These are phyloP conservation scores for Elaphurus davidianus DNA, from an alignment of 2,113 vertebrate species.

Conservation along the genomic window DNA sequence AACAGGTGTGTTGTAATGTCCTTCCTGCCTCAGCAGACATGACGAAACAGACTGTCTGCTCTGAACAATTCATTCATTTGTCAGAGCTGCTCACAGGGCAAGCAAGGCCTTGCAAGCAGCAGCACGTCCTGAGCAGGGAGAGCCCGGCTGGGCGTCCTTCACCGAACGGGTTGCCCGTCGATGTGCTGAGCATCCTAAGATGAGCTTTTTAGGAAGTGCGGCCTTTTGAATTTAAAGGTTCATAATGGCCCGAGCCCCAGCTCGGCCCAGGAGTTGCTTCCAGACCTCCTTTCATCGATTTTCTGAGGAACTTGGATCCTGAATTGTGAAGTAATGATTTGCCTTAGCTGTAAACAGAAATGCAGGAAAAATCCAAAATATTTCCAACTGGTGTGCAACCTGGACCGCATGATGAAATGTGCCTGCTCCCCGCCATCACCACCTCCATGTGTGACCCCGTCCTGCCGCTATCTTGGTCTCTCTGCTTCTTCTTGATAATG, in stretches of 20 bases:
- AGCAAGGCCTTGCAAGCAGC: constrained; percentile 49
- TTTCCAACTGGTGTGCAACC: neutral
- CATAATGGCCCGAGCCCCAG: neutral
- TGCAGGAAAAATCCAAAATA: neutral
- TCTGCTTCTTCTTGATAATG: neutral
- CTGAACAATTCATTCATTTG: constrained; percentile 65
- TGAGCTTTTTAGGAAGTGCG: neutral
- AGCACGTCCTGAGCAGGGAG: constrained; percentile 51
- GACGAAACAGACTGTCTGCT: constrained; percentile 76
- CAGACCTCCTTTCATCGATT: neutral
- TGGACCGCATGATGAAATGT: neutral
- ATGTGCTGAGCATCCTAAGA: neutral
- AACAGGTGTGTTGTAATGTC: constrained; percentile 59
- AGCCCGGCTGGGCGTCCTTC: neutral
- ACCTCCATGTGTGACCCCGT: neutral
- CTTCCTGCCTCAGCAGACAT: constrained; percentile 69
- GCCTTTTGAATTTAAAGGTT: neutral
- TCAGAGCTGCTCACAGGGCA: constrained; percentile 24
- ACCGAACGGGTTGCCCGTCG: fast-evolving
- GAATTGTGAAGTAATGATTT: constrained; percentile 20
- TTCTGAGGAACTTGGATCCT: neutral
- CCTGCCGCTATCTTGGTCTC: neutral
- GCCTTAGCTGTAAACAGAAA: constrained; percentile 35
- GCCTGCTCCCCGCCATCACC: neutral
- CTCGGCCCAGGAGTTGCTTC: neutral